These are phyloP conservation scores for Volucella bombylans DNA, from an alignment of 2,888 invertebrate genomes.

Conservation along the genomic window DNA sequence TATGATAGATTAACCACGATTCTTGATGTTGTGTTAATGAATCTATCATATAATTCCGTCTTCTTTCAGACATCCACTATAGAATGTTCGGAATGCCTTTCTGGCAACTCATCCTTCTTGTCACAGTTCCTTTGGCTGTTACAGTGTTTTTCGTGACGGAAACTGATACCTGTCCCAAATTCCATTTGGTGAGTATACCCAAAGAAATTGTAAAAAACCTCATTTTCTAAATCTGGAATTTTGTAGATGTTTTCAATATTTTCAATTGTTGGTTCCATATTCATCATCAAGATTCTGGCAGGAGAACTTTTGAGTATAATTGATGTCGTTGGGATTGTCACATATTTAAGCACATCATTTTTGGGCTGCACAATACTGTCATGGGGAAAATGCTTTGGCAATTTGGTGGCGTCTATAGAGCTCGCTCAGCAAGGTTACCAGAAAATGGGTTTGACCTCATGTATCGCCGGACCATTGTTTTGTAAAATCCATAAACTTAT, in stretches of 20 bases:
- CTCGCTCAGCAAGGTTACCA: slow-evolving; percentile 86
- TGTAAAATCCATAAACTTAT: slow-evolving; percentile 80
- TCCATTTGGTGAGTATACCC: slow-evolving; percentile 75
- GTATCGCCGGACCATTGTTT: slow-evolving; percentile 87
- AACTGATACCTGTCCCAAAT: slow-evolving; percentile 75
- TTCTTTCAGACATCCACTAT: not conserved
- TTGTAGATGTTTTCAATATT: slow-evolving; percentile 75
- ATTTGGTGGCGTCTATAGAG: slow-evolving; percentile 84
- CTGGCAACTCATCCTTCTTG: slow-evolving; percentile 15
- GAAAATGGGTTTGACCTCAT: slow-evolving; percentile 87
- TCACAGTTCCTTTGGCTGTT: slow-evolving; percentile 70
- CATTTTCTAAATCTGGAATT: slow-evolving; percentile 7
- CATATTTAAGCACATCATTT: slow-evolving; percentile 84
- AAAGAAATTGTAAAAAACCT: slow-evolving; percentile 26
- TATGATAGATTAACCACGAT: no score
- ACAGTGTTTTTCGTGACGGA: slow-evolving; percentile 72
- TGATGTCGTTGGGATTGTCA: slow-evolving; percentile 84
- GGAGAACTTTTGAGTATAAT: slow-evolving; percentile 85
- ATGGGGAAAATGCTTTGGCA: slow-evolving; percentile 86
- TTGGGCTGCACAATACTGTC: slow-evolving; percentile 86
- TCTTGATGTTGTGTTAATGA: no score
- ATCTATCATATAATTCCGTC: no score
- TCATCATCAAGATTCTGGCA: slow-evolving; percentile 85
- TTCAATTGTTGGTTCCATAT: slow-evolving; percentile 79
- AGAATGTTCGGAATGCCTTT: slow-evolving; percentile 9